These are phyloP conservation scores for Apogon hyalosoma DNA, from an alignment of 2,797 vertebrate species.

Conservation along the genomic window DNA sequence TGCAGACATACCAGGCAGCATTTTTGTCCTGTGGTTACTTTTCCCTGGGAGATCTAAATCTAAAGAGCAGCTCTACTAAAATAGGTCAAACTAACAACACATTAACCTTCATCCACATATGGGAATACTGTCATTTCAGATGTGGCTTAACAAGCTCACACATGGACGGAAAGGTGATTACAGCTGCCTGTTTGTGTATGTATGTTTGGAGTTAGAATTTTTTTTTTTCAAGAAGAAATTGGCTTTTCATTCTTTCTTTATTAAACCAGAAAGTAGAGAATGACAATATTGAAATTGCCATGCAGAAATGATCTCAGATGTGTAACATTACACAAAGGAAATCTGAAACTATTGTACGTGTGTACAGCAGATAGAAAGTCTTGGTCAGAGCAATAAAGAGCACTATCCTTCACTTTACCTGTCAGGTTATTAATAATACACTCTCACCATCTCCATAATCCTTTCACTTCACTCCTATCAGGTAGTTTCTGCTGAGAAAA, in stretches of 20 bases:
- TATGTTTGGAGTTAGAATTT: not conserved
- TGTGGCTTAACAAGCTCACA: constrained; percentile 48
- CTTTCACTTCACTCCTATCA: not conserved
- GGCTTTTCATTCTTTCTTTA: not conserved
- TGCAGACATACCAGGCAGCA: not conserved
- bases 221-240: too few relatives aligned
- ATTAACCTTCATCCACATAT: constrained; percentile 69
- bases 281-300: constrained; percentile 5
- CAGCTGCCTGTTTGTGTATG: constrained; percentile 4
- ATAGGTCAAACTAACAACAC: constrained; percentile 74
- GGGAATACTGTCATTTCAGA: constrained; percentile 63
- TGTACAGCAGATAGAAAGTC: not conserved
- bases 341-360: not conserved
- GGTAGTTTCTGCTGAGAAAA: constrained; percentile 11
- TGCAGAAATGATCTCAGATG: constrained; percentile 18
- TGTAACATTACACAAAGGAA: not conserved
- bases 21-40: constrained; percentile 25
- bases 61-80: constrained; percentile 47
- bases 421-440: not conserved
- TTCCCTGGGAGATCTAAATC: constrained; percentile 32
- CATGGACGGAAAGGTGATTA: constrained; percentile 31
- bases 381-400: not conserved
- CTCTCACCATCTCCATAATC: constrained; percentile 1
- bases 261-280: constrained; percentile 10
- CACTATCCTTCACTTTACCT: not conserved